Base-by-base conservation (phyloP, 2,113 vertebrate species). In the Hymenochirus boettgeri region DNA sequence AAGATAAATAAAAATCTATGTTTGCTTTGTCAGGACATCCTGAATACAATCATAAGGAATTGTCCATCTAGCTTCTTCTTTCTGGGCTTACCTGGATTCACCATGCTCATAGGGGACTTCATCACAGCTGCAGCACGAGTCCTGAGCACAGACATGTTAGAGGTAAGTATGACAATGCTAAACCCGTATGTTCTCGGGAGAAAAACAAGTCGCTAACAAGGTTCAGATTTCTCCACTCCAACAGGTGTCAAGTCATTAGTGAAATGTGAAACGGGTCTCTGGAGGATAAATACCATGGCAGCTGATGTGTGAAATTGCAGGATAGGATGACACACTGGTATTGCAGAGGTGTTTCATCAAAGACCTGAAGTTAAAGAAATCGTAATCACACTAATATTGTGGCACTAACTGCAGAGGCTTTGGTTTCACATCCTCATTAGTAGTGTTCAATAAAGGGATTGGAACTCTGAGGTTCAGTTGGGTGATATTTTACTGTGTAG, bases 11-110 rank as follows among this genome's bases (percentile, higher is more conserved):
- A 4, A n/a, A 13, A 9, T 17, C 15, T 15, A 42, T 42, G 3
- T 57, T 69, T 37, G 25, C 13, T 47, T 42, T 61, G 79, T 48
- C 79, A 99, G 96, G 96, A 99, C 78, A 83, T 97, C 75, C 75
- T 98, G 64, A 92, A 96, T 77, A 94, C 89, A 0, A 83, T 99
- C 65, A 83, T 98, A 75, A 91, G 84, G 70, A 92, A 92, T 79
- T 98, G 94, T 73, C 90, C 93, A 0, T 90, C 96, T 0, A 91
- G 92, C 17, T 97, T 99, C 79, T 98, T 99, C 82, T 96, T 94
- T 78, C 83, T 99, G 70, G 90, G 90, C 31, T 85, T 99, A 60
- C 96, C 96, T 2, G 96, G 96, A 57, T 98, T 97, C 79, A 96
- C 91, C 0, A 89, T 98, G 89, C 85, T 99, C 61, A 73, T 97